Evolutionary conservation across 2,797 vertebrate genomes (phyloP).

Genomic region (Cryptoprocta ferox): DNA sequence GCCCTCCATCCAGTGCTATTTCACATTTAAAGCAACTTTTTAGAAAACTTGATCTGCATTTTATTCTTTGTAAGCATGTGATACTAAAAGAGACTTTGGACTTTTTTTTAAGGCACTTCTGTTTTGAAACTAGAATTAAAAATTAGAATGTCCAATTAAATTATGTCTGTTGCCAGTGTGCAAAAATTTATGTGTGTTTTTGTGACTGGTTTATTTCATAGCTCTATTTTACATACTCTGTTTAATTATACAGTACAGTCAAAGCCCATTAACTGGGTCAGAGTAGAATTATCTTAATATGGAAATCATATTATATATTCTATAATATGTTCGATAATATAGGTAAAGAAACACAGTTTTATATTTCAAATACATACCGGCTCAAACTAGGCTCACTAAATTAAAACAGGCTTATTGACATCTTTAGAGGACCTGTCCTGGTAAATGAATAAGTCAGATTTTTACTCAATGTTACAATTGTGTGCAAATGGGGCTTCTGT

Average conservation of each 20-base stretch:
- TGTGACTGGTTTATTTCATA: conserved; percentile 51
- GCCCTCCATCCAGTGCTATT: background rate
- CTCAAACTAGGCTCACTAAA: conserved; percentile 28
- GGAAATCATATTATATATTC: background rate
- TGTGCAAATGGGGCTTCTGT: conserved; percentile 21
- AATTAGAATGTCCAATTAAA: conserved; percentile 57
- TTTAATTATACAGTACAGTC: background rate
- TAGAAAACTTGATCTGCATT: conserved; percentile 24
- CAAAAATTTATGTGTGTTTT: conserved; percentile 51
- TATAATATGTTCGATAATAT: background rate
- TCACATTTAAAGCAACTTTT: conserved; percentile 57
- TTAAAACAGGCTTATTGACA: background rate
- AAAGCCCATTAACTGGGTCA: conserved; percentile 21
- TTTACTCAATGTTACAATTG: conserved; percentile 52
- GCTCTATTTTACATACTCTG: conserved; percentile 15
- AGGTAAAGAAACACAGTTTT: conserved; percentile 38
- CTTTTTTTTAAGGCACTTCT: background rate
- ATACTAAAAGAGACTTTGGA: conserved; percentile 8
- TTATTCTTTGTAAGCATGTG: conserved; percentile 54
- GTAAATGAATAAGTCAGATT: conserved; percentile 32
- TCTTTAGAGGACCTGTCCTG: background rate
- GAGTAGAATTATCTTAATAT: conserved; percentile 38
- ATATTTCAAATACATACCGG: background rate
- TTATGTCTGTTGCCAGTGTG: conserved; percentile 10
- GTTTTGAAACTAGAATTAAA: conserved; percentile 73